Evolutionary conservation across 1,140 invertebrate species (phyloP), one percentile per base, ranked within the genome.

Genomic region (Hyles euphorbiae): DNA sequence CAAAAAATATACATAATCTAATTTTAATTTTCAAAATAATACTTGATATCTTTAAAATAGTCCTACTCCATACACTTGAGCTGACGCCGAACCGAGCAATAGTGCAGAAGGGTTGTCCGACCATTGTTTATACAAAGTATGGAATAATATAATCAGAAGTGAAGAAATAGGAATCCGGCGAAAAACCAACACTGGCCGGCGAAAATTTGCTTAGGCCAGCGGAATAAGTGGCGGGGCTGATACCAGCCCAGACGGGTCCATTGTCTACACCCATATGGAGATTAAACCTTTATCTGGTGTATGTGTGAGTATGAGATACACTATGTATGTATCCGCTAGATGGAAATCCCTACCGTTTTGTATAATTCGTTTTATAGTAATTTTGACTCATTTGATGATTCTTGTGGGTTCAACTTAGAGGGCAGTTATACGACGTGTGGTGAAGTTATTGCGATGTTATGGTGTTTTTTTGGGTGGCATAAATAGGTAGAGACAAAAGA

Each of bases 71-170:
- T 65, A 73, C 61, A 61, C 46, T 0, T 34, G 54, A 63, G 56
- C 63, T 62, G 68, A 62, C 74, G 68, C 67, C 54, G 68, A 49
- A 69, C 64, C 53, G 70, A 55, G 74, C 62, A 81, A 85, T 87
- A 88, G 86, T 87, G 83, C 68, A 76, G 77, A 88, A 81, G 83
- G 83, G 81, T 83, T 81, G 66, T 46, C 67, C 53, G 68, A 55
- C 78, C 74, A 86, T 84, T 88, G 83, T 88, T 87, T 85, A 85
- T 70, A 77, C 83, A 86, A 88, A 88, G 83, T 87, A 86, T 87
- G 72, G 75, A 86, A 87, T 87, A 85, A 88, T 81, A 87, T 88
- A 86, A 87, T 87, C 86, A 86, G 83, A 82, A 83, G 82, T 87
- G 84, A 88, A 88, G 86, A 88, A 87, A 87, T 83, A 86, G 83